A percentile compares a stretch with the other conserved stretches of the same genome.
phyloP scores from a whole-genome alignment of 2,113 vertebrate species.

The Nettapus auritus region DNA sequence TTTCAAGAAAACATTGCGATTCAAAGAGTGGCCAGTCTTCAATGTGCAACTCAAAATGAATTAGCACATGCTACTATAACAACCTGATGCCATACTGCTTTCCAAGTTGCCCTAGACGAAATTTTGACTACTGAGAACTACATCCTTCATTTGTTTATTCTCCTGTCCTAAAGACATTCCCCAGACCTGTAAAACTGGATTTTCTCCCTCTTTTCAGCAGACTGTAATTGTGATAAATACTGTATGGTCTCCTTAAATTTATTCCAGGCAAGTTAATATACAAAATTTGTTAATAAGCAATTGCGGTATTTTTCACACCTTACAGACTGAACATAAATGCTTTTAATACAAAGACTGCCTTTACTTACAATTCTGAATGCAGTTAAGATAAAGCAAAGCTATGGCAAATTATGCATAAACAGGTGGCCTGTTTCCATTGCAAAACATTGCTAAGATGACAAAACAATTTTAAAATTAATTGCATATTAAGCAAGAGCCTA shows the following conservation, averaged over 20 bases:
- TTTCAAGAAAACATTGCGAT: not conserved
- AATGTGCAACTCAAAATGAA: not conserved
- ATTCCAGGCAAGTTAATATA: not conserved
- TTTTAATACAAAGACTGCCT: not conserved
- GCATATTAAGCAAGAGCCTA: not conserved
- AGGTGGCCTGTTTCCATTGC: not conserved
- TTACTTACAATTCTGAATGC: not conserved
- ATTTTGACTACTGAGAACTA: not conserved
- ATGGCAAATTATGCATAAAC: not conserved
- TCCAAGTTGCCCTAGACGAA: not conserved
- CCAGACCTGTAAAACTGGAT: not conserved
- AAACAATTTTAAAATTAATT: not conserved
- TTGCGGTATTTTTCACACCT: not conserved
- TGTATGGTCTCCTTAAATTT: not conserved
- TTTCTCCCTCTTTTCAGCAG: not conserved
- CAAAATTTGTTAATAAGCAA: not conserved
- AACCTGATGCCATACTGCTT: not conserved
- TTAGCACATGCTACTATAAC: accelerated
- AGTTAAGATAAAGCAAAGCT: not conserved
- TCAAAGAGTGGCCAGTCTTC: not conserved
- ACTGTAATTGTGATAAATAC: not conserved
- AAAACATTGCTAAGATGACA: not conserved
- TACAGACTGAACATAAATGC: not conserved
- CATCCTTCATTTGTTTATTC: not conserved
- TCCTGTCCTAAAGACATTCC: not conserved